Conservation (phyloP, 2,888 invertebrate species). For the Teinopalpus imperialis region DNA sequence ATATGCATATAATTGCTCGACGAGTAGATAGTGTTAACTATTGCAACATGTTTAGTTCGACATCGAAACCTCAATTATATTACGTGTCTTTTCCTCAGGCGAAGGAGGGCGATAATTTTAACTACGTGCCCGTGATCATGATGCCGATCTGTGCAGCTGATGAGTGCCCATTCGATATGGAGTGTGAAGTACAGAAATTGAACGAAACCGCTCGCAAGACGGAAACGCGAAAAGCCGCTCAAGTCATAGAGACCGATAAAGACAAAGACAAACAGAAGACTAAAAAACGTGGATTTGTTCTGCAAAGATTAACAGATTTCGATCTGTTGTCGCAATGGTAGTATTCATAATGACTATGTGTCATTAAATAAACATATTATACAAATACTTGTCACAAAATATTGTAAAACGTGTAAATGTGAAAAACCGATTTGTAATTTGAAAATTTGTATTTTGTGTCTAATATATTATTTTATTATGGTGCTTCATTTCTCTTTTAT, state of each 20-base stretch:
- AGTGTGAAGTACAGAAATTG: conserved; percentile 57
- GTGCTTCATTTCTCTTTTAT: too few species aligned
- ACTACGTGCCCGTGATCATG: conserved; percentile 68
- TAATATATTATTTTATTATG: too few species aligned
- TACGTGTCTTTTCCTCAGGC: conserved; percentile 29
- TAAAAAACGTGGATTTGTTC: conserved; percentile 57
- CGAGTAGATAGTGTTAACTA: too few species aligned
- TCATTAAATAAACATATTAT: too few species aligned
- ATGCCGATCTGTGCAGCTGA: conserved; percentile 67
- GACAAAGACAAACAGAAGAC: conserved; percentile 49
- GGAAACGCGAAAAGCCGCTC: background rate
- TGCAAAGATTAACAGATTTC: conserved; percentile 66
- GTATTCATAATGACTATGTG: conserved; percentile 7
- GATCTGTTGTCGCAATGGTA: conserved; percentile 71
- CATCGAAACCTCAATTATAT: too few species aligned
- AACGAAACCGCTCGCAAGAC: conserved; percentile 41
- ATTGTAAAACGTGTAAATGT: background rate
- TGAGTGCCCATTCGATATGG: conserved; percentile 66
- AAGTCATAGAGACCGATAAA: conserved; percentile 39
- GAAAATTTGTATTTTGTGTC: too few species aligned
- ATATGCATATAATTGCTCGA: too few species aligned
- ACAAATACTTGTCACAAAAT: too few species aligned
- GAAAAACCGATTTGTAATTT: too few species aligned
- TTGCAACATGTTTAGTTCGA: too few species aligned
- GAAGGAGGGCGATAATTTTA: conserved; percentile 44